These are phyloP conservation scores for Ochropleura leucogaster DNA, from an alignment of 2,888 invertebrate species.

Conservation along the genomic window DNA sequence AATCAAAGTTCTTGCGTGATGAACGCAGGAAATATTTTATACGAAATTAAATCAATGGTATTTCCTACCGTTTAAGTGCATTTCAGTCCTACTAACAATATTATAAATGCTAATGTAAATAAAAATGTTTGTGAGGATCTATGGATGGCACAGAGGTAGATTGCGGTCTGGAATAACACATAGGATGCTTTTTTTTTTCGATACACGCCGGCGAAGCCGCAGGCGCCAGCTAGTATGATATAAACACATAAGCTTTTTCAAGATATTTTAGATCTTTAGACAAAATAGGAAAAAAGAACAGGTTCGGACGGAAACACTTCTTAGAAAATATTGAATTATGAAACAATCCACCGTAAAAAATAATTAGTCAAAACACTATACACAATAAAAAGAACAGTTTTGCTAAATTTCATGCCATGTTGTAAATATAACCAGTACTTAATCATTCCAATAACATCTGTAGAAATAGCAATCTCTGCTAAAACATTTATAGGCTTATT, in stretches of 20 bases:
- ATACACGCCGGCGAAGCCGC: no score
- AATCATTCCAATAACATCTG: background rate
- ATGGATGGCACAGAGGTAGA: no score
- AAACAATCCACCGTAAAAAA: background rate
- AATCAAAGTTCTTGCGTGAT: constrained; percentile 53
- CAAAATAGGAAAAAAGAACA: background rate
- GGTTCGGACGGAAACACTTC: background rate
- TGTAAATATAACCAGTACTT: background rate
- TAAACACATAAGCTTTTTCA: constrained; percentile 22
- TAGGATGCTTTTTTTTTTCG: no score
- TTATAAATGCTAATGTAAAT: no score
- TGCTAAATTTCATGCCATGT: background rate
- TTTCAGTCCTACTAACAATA: background rate
- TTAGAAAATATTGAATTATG: background rate
- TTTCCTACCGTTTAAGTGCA: constrained; percentile 45
- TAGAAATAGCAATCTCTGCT: background rate
- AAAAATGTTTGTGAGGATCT: no score
- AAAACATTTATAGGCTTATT: background rate
- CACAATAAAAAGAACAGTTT: background rate
- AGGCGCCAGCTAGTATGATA: background rate
- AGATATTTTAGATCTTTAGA: constrained; percentile 4
- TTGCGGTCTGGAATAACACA: no score
- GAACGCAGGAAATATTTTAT: constrained; percentile 53
- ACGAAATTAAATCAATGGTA: constrained; percentile 50
- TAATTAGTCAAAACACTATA: background rate